Evolutionary conservation across 2,113 vertebrate species (phyloP).

Genomic region (Dromiciops gliroides): DNA sequence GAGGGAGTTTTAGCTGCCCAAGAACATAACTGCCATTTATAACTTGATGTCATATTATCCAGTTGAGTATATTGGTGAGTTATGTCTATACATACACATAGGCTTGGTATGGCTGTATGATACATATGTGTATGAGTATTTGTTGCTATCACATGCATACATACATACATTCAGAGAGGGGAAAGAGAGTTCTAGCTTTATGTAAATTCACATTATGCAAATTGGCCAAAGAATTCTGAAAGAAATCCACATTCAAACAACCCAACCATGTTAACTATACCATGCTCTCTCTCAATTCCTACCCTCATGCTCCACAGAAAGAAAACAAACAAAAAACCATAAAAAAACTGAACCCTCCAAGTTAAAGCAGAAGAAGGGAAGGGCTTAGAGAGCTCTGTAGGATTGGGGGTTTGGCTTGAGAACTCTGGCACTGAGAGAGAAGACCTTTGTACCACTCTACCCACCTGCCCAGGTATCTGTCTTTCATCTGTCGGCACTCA

Average conservation of each 20-base stretch:
- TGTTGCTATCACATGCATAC: accelerated
- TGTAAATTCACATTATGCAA: neutral
- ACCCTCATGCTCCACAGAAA: neutral
- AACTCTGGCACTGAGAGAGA: neutral
- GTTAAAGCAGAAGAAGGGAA: neutral
- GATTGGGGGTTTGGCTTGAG: neutral
- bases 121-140: neutral
- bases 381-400: neutral
- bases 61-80: neutral
- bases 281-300: neutral
- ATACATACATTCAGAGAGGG: neutral
- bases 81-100: neutral
- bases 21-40: neutral
- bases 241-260: neutral
- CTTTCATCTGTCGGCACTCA: neutral
- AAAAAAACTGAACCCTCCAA: neutral
- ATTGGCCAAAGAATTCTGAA: neutral
- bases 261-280: neutral
- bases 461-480: neutral
- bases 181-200: neutral
- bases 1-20: neutral
- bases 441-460: neutral
- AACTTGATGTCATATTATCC: neutral
- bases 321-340: neutral
- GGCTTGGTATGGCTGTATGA: neutral